Evolutionary conservation across 2,888 invertebrate genomes (phyloP), one percentile per base, ranked within the genome.

Genomic region (Sycophila texana): DNA sequence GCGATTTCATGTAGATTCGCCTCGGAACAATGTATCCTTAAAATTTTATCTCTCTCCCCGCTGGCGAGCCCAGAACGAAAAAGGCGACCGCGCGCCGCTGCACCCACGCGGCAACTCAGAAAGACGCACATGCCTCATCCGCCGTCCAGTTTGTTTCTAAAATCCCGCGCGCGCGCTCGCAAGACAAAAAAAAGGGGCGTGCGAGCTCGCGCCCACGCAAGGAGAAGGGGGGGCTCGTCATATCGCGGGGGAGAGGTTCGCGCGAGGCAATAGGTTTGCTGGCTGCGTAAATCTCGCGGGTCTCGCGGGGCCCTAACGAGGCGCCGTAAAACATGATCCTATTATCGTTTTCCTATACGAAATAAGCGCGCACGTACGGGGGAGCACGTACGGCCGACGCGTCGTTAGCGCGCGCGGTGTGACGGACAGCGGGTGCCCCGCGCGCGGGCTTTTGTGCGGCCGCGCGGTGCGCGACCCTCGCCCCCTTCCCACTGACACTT

Each of bases 311-410:
- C 84, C 86, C 86, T 89, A 89, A 89, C 89, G 88, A 89, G 89
- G 87, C 86, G 88, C 88, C 89, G 87, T 89, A 89, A 89, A 89
- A 88, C 88, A 89, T 87, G 88, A 89, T 89, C 88, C 87, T 88
- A 89, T 89, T 89, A 89, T 89, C 87, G 77, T 83, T 83, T 85
- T 76, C 84, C 83, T 83, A 81, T 84, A 83, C 84, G 84, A 84
- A 84, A 85, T 7, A 47, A 22, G 58, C 12, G 22, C 68, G 22
- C 49, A 39, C n/a, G 49, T 14, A 53, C 63, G 22, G 58, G 16
- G 58, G 47, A 4, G 39, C 39, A 39, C 39, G 39, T 39, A 39
- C 39, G 67, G 4, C 53, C 22, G 58, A n/a, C 66, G 68, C 53
- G 57, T 80, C 73, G 77, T 80, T 77, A 77, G 71, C 57, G 13